Base-by-base conservation (phyloP, 2,113 vertebrate species). In the Muscicapa adusta region DNA sequence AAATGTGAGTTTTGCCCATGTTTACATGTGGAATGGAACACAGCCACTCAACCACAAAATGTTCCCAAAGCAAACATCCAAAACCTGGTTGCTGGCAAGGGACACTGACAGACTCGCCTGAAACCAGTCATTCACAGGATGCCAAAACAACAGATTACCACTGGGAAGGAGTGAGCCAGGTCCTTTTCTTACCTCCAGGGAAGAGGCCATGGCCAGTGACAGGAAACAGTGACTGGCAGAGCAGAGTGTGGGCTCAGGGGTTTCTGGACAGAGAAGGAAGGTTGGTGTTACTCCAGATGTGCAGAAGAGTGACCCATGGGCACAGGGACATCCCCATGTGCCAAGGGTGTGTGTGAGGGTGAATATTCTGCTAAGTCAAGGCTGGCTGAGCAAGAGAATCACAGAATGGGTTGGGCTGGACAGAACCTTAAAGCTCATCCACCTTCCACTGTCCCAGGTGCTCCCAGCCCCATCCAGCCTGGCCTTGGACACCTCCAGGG, bases 1-100 rank as follows among this genome's bases (percentile, higher is more conserved):
- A 85, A 94, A 94, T 93, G 85, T 47, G 72, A 93, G 85, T 90
- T 94, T 94, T 53, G 50, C 92, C 85, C 20, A 5, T 97, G 96
- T 97, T 97, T 97, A 97, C 97, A 96, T 96, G 96, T 92, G 97
- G 96, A 94, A 81, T 96, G 96, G 95, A 96, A 56, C 71, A 78
- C 79, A 63, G 83, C 96, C 96, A 96, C 67, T 77, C 88, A 33
- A 73, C 86, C 92, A 96, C 97, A 96, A 96, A 97, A 94, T 33
- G 88, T 93, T 96, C 96, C 96, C 96, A 97, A 97, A 96, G 94
- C 96, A 97, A 97, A 97, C 89, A 97, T 96, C 91, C 85, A 95
- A 94, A 97, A 92, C 93, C 95, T 96, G 96, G 88, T 24, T 88
- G 96, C 96, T 97, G 96, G 96, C 96, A 96, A 71, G 89, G 78